Evolutionary conservation across 2,797 vertebrate genomes (phyloP), one percentile per base, ranked within the genome.

Genomic region (Scyliorhinus canicula): DNA sequence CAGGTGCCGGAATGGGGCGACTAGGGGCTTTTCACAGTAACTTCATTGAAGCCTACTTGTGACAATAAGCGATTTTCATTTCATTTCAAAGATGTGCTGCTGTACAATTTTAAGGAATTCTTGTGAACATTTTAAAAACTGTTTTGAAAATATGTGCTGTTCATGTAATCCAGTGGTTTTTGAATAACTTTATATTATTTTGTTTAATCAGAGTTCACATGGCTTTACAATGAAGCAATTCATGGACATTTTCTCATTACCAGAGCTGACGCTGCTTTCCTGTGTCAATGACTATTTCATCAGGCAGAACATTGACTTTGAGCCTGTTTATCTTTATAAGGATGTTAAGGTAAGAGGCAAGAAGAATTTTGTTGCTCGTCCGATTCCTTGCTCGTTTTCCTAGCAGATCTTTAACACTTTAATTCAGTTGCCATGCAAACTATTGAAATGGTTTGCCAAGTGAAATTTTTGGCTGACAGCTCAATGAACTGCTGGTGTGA

Each of bases 241-340:
- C 97, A 99, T 99, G 99, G 99, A 99, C 96, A 99, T 99, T 95
- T 99, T 99, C 97, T 99, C 99, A 14, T 97, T 99, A 96, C 99
- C 99, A 0, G 99, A 99, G 97, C 99, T 99, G 99, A 98, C 97
- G 0, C 98, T 99, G 50, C 97, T 99, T 88, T 99, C 97, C 26
- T 99, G 98, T 7, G 99, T 99, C 96, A 99, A 99, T 1, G 99
- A 99, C 52, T 98, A 99, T 97, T 99, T 99, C 96, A 98, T 99
- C 97, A 99, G 97, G 96, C 98, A 99, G 97, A 99, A 99, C 96
- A 99, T 99, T 1, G 99, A 99, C 96, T 99, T 99, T 0, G 99
- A 99, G 95, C 99, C 99, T 0, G 98, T 99, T 95, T 99, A 99
- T 96, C 97, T 99, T 57, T 99, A 99, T 97, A 99, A 99, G 97